A percentile compares a stretch with the other conserved stretches of the same genome.
These are phyloP conservation scores for Ochropleura leucogaster DNA, from an alignment of 2,888 invertebrate species.

Conservation along the genomic window DNA sequence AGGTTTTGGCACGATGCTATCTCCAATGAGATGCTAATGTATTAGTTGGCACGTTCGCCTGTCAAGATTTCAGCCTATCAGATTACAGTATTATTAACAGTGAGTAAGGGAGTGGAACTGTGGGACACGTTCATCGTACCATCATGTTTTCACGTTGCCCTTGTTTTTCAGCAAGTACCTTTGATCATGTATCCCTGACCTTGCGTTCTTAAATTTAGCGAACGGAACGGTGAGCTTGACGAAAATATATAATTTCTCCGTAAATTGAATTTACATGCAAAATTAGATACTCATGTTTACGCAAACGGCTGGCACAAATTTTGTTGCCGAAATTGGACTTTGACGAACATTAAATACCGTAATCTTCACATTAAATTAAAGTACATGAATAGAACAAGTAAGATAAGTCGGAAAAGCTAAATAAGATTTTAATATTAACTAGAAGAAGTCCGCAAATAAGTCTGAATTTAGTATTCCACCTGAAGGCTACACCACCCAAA, in stretches of 20 bases:
- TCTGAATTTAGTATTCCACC: slow-evolving; percentile 68
- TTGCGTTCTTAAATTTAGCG: slow-evolving; percentile 69
- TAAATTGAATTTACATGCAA: slow-evolving; percentile 33
- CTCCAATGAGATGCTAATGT: slow-evolving; percentile 87
- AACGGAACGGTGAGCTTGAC: slow-evolving; percentile 51
- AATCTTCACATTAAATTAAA: slow-evolving; percentile 22
- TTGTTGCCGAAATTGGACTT: slow-evolving; percentile 15
- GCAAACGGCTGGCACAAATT: slow-evolving; percentile 9
- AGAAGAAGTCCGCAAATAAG: slow-evolving; percentile 37
- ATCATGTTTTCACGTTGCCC: slow-evolving; percentile 70
- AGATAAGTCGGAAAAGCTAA: slow-evolving; percentile 15
- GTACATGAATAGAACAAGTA: slow-evolving; percentile 15
- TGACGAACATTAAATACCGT: slow-evolving; percentile 18
- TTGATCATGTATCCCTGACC: slow-evolving; percentile 70
- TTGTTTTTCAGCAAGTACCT: slow-evolving; percentile 71
- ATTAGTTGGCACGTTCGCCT: slow-evolving; percentile 85
- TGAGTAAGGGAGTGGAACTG: slow-evolving; percentile 67
- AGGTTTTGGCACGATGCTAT: slow-evolving; percentile 80
- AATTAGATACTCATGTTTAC: slow-evolving; percentile 29
- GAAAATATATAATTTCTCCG: slow-evolving; percentile 38
- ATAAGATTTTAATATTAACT: slow-evolving; percentile 31
- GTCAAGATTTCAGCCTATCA: slow-evolving; percentile 78
- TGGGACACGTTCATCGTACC: slow-evolving; percentile 70
- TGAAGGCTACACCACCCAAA: slow-evolving; percentile 71
- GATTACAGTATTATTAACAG: slow-evolving; percentile 81